These are phyloP conservation scores for Falco berigora DNA, from an alignment of 2,797 vertebrate species.

Conservation along the genomic window DNA sequence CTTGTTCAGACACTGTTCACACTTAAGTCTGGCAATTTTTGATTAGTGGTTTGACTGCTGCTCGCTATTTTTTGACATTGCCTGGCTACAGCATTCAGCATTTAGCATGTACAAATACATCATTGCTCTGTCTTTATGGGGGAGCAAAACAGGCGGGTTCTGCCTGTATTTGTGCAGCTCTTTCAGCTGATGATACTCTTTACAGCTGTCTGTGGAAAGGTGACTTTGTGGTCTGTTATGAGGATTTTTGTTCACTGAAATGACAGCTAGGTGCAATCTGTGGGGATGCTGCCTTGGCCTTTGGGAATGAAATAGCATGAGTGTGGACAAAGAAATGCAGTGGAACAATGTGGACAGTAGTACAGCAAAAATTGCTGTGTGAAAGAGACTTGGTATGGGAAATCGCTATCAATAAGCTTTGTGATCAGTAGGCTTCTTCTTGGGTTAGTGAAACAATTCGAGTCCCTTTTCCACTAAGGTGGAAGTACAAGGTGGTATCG, in stretches of 20 bases:
- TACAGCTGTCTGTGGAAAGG: background rate
- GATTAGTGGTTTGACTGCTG: background rate
- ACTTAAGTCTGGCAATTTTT: background rate
- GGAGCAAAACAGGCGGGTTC: background rate
- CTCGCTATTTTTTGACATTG: background rate
- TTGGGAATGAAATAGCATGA: background rate
- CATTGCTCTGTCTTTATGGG: rapidly evolving
- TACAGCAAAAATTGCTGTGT: background rate
- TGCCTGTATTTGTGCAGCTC: background rate
- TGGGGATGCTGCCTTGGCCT: background rate
- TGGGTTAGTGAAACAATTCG: background rate
- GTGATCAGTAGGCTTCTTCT: background rate
- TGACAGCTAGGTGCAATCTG: no score
- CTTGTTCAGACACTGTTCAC: background rate
- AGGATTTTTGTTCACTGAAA: background rate
- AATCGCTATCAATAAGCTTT: background rate
- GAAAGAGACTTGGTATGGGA: background rate
- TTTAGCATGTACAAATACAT: background rate
- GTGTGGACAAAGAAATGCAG: background rate
- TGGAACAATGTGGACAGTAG: no score
- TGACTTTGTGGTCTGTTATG: background rate
- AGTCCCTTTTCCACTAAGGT: background rate
- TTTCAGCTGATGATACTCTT: background rate
- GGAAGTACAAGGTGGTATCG: background rate
- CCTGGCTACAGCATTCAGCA: rapidly evolving